phyloP scores from a whole-genome alignment of 2,113 vertebrate genomes.

The Sitta europaea region DNA sequence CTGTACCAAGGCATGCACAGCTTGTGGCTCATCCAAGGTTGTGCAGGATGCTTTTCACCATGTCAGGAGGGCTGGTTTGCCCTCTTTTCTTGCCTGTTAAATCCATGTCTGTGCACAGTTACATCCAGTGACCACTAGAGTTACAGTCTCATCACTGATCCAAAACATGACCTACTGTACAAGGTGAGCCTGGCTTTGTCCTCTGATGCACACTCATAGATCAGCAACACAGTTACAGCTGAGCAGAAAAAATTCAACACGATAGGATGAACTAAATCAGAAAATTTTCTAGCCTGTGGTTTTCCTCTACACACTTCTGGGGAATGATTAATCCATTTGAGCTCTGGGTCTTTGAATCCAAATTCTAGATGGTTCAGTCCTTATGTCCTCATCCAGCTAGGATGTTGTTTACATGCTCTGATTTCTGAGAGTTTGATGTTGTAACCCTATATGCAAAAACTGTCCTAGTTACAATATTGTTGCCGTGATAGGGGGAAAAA shows the following conservation, averaged over 20 bases:
- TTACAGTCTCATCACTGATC: background rate
- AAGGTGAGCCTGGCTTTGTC: background rate
- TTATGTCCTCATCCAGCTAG: background rate
- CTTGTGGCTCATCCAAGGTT: background rate
- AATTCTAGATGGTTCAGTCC: background rate
- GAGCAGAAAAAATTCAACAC: background rate
- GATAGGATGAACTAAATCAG: background rate
- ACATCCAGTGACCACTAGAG: background rate
- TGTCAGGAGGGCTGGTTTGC: background rate
- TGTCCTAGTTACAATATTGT: slow-evolving; percentile 32
- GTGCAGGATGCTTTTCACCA: background rate
- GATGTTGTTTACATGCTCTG: background rate
- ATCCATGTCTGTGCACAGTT: background rate
- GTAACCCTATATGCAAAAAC: slow-evolving; percentile 38
- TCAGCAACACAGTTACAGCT: background rate
- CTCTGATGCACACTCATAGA: background rate
- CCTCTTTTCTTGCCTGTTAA: background rate
- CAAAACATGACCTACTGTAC: background rate
- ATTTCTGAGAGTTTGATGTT: slow-evolving; percentile 20
- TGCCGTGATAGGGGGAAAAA: fast-evolving
- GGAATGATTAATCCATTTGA: background rate
- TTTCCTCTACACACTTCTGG: background rate
- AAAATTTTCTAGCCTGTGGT: background rate
- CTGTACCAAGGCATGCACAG: background rate
- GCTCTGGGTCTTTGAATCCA: background rate